These are phyloP conservation scores for Pterophyllum scalare DNA, from an alignment of 2,113 vertebrate genomes.

Conservation along the genomic window DNA sequence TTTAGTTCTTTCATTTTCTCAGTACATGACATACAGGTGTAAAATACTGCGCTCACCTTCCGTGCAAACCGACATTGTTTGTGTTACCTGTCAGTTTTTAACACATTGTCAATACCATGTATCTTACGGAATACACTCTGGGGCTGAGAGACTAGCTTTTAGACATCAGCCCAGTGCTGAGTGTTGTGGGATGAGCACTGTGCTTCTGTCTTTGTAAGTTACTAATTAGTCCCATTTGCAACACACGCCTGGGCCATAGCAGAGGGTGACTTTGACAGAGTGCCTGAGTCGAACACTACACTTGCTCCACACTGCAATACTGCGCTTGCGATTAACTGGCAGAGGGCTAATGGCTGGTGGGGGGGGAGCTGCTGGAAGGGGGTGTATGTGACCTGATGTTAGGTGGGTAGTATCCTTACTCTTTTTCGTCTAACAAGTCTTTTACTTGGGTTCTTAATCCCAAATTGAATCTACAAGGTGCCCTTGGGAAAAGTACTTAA, in stretches of 20 bases:
- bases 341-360: constrained; percentile 62
- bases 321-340: constrained; percentile 67
- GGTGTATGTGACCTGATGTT: constrained; percentile 55
- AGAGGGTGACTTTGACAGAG: constrained; percentile 77
- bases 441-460: constrained; percentile 76
- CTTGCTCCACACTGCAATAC: constrained; percentile 67
- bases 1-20: background rate
- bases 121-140: constrained; percentile 12
- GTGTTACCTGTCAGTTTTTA: constrained; percentile 33
- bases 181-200: constrained; percentile 49
- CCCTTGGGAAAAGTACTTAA: constrained; percentile 77
- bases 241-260: constrained; percentile 56
- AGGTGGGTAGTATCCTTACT: constrained; percentile 59
- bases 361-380: background rate
- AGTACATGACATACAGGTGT: background rate
- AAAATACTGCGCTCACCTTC: background rate
- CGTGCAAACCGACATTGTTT: background rate
- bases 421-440: constrained; percentile 67
- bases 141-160: constrained; percentile 15
- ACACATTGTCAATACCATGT: constrained; percentile 49
- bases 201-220: constrained; percentile 63
- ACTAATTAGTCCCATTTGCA: constrained; percentile 79
- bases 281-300: constrained; percentile 59
- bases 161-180: constrained; percentile 46
- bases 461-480: constrained; percentile 81